Evolutionary conservation across 2,888 invertebrate genomes (phyloP).

Genomic region (Argynnis bischoffii): DNA sequence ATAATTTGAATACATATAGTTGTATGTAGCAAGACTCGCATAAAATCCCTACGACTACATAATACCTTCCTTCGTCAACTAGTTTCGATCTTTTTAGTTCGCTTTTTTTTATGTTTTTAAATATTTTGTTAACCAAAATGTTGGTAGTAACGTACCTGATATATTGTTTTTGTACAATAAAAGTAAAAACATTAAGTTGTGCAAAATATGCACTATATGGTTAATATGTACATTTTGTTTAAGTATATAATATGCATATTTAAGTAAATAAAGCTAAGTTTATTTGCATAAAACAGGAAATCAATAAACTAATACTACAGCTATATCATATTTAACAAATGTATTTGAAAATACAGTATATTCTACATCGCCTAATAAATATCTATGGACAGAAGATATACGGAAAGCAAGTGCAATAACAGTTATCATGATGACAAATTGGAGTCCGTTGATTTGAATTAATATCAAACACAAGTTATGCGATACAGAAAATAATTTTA

Average conservation of each 20-base stretch:
- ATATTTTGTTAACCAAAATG: too few species aligned
- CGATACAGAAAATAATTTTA: slow-evolving; percentile 7
- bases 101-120: too few species aligned
- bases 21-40: too few species aligned
- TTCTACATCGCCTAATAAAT: slow-evolving; percentile 7
- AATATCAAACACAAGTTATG: slow-evolving; percentile 8
- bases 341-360: slow-evolving; percentile 1
- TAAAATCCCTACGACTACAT: too few species aligned
- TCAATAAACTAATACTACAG: neutral
- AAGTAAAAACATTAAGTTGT: too few species aligned
- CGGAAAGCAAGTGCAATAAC: slow-evolving; percentile 12
- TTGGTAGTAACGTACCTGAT: too few species aligned
- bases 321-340: neutral
- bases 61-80: too few species aligned
- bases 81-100: too few species aligned
- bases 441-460: slow-evolving; percentile 7
- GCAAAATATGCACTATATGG: neutral
- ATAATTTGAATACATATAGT: too few species aligned
- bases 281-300: neutral
- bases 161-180: too few species aligned
- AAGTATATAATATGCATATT: too few species aligned
- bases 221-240: neutral
- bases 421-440: slow-evolving; percentile 24
- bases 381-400: slow-evolving; percentile 12
- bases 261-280: too few species aligned